Conservation (phyloP, 2,113 vertebrate species). For the Casuarius casuarius region DNA sequence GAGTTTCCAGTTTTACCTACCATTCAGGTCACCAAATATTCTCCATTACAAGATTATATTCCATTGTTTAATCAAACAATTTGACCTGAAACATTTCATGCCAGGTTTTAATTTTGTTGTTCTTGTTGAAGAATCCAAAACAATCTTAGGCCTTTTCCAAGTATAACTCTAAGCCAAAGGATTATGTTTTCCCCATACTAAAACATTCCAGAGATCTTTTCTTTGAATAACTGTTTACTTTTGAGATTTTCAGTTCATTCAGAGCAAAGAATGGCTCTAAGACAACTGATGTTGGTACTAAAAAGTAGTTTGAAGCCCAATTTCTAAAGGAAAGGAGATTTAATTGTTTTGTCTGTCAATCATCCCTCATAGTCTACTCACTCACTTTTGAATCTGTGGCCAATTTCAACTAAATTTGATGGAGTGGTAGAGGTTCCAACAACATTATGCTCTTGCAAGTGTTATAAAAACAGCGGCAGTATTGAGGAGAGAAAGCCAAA, state of each 20-base stretch:
- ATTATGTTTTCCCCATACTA: slow-evolving; percentile 44
- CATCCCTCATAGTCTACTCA: background rate
- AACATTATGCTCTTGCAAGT: background rate
- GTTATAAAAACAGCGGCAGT: background rate
- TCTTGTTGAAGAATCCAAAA: background rate
- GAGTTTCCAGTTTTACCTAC: background rate
- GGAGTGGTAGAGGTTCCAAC: background rate
- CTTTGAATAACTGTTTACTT: slow-evolving; percentile 59
- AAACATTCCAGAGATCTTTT: slow-evolving; percentile 50
- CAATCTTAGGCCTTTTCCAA: slow-evolving; percentile 20
- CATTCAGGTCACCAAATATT: background rate
- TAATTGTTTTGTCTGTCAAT: background rate
- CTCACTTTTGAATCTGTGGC: slow-evolving; percentile 1
- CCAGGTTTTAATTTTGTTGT: background rate
- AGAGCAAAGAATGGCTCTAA: background rate
- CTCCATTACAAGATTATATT: background rate
- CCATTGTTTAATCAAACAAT: background rate
- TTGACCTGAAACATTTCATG: background rate
- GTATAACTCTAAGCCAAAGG: slow-evolving; percentile 4
- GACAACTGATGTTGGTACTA: background rate
- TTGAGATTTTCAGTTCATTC: slow-evolving; percentile 37
- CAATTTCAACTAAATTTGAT: background rate
- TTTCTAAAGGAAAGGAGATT: slow-evolving; percentile 12
- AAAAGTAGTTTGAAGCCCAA: slow-evolving; percentile 10
- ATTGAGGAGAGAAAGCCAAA: background rate